Conservation (phyloP, 2,797 vertebrate species). For the Ataeniobius toweri region DNA sequence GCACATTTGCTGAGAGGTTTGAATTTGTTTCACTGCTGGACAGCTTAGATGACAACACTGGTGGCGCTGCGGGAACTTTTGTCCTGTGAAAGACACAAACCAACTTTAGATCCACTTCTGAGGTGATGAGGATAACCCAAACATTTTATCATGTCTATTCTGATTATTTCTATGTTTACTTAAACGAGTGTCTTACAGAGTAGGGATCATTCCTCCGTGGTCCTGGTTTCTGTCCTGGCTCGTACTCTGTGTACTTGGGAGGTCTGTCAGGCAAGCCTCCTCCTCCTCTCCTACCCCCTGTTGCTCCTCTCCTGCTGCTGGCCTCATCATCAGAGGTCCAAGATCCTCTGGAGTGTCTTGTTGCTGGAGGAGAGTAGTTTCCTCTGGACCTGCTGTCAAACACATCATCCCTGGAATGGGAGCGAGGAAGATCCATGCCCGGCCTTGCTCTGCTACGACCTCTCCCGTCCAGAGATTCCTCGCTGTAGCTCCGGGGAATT, state of each 20-base stretch:
- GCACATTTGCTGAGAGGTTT: conserved; percentile 43
- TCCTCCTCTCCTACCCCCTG: conserved; percentile 30
- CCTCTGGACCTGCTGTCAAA: conserved; percentile 68
- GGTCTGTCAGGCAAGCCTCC: conserved; percentile 85
- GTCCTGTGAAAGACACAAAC: conserved; percentile 80
- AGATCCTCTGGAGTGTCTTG: conserved; percentile 69
- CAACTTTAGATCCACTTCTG: conserved; percentile 59
- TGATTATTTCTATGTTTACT: conserved; percentile 22
- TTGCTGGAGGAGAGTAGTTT: conserved; percentile 83
- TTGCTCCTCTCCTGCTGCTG: conserved; percentile 50
- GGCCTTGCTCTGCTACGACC: conserved; percentile 34
- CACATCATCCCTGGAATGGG: conserved; percentile 79
- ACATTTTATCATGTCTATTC: neutral
- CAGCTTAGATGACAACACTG: conserved; percentile 86
- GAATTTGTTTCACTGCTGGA: conserved; percentile 47
- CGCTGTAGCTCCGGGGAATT: conserved; percentile 81
- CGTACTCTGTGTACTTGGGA: conserved; percentile 86
- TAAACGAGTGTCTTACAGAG: conserved; percentile 84
- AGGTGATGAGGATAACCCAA: neutral
- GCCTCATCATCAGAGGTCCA: conserved; percentile 90
- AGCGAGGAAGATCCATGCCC: conserved; percentile 57
- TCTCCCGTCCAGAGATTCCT: conserved; percentile 77
- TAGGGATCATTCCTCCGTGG: conserved; percentile 71
- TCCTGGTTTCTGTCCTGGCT: conserved; percentile 79
- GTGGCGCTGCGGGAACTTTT: conserved; percentile 89